Conservation (phyloP, 2,113 vertebrate genomes). For the Rhabdomys dilectus region DNA sequence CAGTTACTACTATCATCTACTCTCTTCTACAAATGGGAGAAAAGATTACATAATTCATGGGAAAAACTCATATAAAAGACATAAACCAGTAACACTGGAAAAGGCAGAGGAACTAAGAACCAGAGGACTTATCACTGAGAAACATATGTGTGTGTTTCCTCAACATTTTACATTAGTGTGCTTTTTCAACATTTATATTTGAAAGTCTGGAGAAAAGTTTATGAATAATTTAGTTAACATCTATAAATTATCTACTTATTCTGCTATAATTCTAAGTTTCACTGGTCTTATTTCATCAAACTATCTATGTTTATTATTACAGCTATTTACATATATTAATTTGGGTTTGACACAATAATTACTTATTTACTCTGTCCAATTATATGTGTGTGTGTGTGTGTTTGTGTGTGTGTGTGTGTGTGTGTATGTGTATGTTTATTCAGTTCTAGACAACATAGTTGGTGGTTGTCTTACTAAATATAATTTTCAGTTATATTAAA, state of each 20-base stretch:
- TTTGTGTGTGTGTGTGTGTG: not conserved
- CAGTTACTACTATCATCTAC: not conserved
- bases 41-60: not conserved
- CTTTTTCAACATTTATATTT: not conserved
- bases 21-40: not conserved
- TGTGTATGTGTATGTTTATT: accelerated
- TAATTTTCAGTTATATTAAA: not conserved
- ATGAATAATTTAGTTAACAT: not conserved
- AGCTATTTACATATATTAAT: not conserved
- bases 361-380: not conserved
- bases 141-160: not conserved
- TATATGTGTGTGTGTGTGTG: not conserved
- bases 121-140: not conserved
- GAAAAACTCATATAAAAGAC: not conserved
- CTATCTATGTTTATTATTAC: not conserved
- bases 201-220: not conserved
- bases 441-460: no score
- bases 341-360: not conserved
- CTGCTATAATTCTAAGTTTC: not conserved
- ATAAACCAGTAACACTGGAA: not conserved
- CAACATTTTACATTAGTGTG: not conserved
- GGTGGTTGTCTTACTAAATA: not conserved
- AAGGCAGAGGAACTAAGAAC: not conserved
- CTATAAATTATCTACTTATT: not conserved
- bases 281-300: not conserved